Conservation (phyloP, 2,888 invertebrate genomes). For the Nineta flava region DNA sequence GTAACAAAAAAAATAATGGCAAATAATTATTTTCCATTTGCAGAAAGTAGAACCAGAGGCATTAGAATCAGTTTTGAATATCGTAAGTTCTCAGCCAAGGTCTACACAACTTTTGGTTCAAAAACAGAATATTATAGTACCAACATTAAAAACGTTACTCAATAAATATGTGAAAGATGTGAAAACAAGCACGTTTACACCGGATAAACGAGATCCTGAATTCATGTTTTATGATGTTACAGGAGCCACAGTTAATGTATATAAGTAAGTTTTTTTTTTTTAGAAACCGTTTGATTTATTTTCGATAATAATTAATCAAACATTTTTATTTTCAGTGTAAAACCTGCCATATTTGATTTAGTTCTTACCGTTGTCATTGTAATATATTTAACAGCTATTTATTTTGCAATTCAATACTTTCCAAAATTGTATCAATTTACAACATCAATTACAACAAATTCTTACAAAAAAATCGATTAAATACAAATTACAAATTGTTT, state of each 20-base stretch:
- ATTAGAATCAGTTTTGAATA: conserved; percentile 59
- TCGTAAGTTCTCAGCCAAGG: conserved; percentile 54
- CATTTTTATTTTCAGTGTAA: conserved; percentile 55
- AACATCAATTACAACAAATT: conserved; percentile 28
- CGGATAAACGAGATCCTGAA: conserved; percentile 83
- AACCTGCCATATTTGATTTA: conserved; percentile 95
- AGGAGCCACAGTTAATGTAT: conserved; percentile 65
- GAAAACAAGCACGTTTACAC: conserved; percentile 45
- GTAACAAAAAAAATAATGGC: too few species aligned
- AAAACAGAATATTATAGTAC: conserved; percentile 49
- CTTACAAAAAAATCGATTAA: conserved; percentile 3
- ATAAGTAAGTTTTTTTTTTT: conserved; percentile 53
- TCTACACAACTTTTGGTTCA: conserved; percentile 55
- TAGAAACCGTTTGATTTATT: not conserved
- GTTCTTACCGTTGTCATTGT: conserved; percentile 76
- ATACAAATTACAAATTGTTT: not conserved
- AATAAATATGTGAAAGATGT: conserved; percentile 66
- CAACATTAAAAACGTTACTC: conserved; percentile 53
- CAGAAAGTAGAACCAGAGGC: conserved; percentile 62
- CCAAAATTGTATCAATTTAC: conserved; percentile 47
- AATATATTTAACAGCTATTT: conserved; percentile 71
- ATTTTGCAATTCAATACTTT: conserved; percentile 60
- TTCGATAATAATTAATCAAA: not conserved
- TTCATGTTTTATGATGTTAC: conserved; percentile 79
- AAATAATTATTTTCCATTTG: conserved; percentile 15